Evolutionary conservation across 30 jellyfish, hydroid and myxozoan species (phyloP), one percentile per base, ranked within the genome.

Genomic region (Aurelia coerulea): DNA sequence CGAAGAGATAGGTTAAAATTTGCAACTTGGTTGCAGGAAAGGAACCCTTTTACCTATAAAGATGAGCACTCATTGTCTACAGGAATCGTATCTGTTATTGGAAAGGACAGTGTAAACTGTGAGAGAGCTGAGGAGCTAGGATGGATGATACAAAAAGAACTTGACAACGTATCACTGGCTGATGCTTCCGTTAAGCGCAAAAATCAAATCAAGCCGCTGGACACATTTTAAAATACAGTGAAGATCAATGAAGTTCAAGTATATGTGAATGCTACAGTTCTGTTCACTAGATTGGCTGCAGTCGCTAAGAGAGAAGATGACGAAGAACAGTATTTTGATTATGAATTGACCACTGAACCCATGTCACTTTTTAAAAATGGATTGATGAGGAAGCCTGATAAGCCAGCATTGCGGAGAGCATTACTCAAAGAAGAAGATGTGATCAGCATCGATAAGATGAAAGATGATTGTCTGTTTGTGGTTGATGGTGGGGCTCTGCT

Each of bases 401-500:
- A 85, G 73, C 35, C 81, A 71, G 63, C 65, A 31, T 46, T 71
- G 67, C 14, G 63, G 50, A 71, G 18, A 46, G 81, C 63, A 71
- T 34, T 71, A 34, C 65, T 71, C 65, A 37, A 34, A 71, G 81
- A 71, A 71, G 81, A 71, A 71, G 65, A 34, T 37, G 65, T 34
- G 81, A 37, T 71, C 29, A 12, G 59, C 14, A 54, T 39, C n/a
- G 76, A 51, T 54, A 58, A 19, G 37, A 75, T 51, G 31, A 54
- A 51, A 16, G 76, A 31, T 49, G 59, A 75, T 7, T 51, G 74
- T 10, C 1, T 42, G 53, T 42, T 42, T 50, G 89, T 83, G 1
- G 73, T 70, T n/a, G 93, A 86, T 65, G 92, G 92, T 16, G 91
- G 95, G n/a, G 91, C 95, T 7, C 79, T 60, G 62, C 75, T 85